phyloP scores from a whole-genome alignment of 2,888 invertebrate species.

The Drosophila subsilvestris region DNA sequence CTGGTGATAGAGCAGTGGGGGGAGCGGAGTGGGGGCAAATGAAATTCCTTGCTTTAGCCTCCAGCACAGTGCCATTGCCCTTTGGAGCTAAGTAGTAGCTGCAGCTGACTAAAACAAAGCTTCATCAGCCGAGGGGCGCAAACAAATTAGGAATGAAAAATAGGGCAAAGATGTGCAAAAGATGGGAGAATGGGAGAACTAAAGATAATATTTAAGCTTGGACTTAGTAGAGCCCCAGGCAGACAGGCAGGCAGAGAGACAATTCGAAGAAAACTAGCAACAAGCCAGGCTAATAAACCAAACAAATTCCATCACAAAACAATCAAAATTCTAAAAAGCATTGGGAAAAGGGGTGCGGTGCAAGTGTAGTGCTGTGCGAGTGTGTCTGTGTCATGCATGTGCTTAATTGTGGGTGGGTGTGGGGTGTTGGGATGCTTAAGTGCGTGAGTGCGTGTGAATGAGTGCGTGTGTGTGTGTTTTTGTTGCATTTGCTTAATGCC shows the following conservation, averaged over 20 bases:
- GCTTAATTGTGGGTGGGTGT: neutral
- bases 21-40: neutral
- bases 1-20: neutral
- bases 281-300: slow-evolving; percentile 32
- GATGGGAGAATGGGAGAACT: slow-evolving; percentile 11
- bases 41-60: slow-evolving; percentile 24
- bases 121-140: slow-evolving; percentile 26
- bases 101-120: slow-evolving; percentile 16
- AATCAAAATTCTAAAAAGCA: slow-evolving; percentile 24
- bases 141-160: slow-evolving; percentile 29
- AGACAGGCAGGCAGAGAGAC: neutral
- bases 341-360: neutral
- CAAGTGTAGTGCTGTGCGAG: neutral
- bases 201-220: slow-evolving; percentile 31
- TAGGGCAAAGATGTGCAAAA: neutral
- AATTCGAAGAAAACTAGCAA: slow-evolving; percentile 6
- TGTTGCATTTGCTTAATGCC: slow-evolving; percentile 80
- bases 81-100: slow-evolving; percentile 6
- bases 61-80: neutral
- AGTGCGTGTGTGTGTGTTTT: slow-evolving; percentile 15
- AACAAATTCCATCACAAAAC: slow-evolving; percentile 30
- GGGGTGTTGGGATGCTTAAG: slow-evolving; percentile 5
- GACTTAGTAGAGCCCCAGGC: neutral
- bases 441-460: neutral
- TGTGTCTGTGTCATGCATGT: slow-evolving; percentile 15